Evolutionary conservation across 2,888 invertebrate species (phyloP).

Genomic region (Stenotaenia linearis): DNA sequence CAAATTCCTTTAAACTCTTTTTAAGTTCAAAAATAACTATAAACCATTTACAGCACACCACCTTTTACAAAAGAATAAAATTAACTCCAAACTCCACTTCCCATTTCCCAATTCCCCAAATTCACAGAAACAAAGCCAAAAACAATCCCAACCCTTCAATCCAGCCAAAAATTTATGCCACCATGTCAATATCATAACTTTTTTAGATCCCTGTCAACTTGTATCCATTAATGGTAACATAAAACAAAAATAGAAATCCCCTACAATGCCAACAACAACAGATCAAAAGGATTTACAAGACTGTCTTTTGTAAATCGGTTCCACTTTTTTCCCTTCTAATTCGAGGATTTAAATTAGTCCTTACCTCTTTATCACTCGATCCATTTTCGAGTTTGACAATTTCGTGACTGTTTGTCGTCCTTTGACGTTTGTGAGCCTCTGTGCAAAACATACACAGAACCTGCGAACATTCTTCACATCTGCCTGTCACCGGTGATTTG

Average conservation of each 20-base stretch:
- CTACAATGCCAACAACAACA: neutral
- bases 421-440: conserved; percentile 35
- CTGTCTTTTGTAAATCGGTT: neutral
- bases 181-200: neutral
- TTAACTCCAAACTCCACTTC: no score
- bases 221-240: neutral
- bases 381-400: neutral
- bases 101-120: no score
- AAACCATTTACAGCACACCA: no score
- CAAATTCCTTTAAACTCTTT: no score
- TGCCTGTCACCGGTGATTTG: conserved; percentile 48
- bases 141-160: no score
- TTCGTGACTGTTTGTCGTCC: conserved; percentile 35
- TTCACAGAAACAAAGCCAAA: no score
- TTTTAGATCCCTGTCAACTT: neutral
- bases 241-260: neutral
- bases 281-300: neutral
- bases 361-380: neutral
- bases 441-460: conserved; percentile 35
- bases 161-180: no score
- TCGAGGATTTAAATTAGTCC: neutral
- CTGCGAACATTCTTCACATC: conserved; percentile 30
- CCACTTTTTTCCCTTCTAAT: neutral
- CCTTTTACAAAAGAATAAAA: no score
- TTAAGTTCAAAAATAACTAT: no score